Conservation (phyloP, 2,113 vertebrate genomes). For the Rafetus swinhoei region DNA sequence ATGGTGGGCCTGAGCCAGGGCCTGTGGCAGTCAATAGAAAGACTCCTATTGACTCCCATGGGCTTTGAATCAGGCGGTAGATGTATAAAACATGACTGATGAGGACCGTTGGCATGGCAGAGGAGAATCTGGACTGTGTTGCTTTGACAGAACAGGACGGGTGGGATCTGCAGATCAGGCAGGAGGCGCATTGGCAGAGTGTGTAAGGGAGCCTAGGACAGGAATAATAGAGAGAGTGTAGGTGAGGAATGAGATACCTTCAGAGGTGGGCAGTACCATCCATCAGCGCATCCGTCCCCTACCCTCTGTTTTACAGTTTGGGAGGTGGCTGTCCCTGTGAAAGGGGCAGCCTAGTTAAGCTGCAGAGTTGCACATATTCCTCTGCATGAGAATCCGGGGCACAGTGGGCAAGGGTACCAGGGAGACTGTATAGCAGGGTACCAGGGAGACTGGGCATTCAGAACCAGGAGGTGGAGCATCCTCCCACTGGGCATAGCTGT, state of each 20-base stretch:
- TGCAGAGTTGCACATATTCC: not conserved
- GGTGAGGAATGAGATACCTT: not conserved
- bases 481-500: not conserved
- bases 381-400: not conserved
- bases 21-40: not conserved
- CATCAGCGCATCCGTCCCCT: not conserved
- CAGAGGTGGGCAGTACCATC: not conserved
- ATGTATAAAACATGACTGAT: not conserved
- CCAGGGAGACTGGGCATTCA: not conserved
- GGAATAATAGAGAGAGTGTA: no score
- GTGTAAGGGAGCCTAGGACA: not conserved
- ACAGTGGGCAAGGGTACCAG: not conserved
- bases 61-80: not conserved
- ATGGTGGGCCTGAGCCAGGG: not conserved
- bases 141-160: not conserved
- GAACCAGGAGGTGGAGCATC: fast-evolving
- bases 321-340: not conserved
- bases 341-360: not conserved
- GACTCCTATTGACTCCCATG: fast-evolving
- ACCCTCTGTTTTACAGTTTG: not conserved
- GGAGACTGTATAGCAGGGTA: not conserved
- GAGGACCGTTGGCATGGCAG: not conserved
- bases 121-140: not conserved
- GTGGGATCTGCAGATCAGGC: not conserved
- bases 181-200: not conserved